Percentiles rank a stretch among this genome's conserved stretches.
phyloP scores from a whole-genome alignment of 2,888 invertebrate genomes.

The Taphrorychus bicolor region DNA sequence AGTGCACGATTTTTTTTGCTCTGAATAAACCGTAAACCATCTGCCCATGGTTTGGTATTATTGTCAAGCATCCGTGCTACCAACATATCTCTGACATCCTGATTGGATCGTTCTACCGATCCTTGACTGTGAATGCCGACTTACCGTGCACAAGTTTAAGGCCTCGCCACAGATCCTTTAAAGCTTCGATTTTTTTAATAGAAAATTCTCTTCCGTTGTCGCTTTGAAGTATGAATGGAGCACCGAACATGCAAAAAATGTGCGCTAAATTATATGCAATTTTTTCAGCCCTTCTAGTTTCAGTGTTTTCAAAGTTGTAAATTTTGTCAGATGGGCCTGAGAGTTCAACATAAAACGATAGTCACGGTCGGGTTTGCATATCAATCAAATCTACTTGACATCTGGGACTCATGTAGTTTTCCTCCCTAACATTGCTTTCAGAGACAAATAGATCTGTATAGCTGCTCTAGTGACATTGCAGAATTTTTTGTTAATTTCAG shows the following conservation, averaged over 20 bases:
- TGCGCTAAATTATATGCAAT: no score
- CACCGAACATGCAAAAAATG: slow-evolving; percentile 1
- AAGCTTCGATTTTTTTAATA: neutral
- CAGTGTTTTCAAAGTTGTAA: neutral
- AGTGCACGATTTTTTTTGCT: slow-evolving; percentile 20
- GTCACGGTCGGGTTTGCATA: neutral
- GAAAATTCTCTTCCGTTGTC: neutral
- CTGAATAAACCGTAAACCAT: slow-evolving; percentile 21
- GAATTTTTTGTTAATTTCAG: no score
- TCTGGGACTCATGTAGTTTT: neutral
- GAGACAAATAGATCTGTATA: no score
- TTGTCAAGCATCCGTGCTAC: neutral
- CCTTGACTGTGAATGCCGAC: slow-evolving; percentile 7
- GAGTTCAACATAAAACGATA: neutral
- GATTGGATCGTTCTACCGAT: slow-evolving; percentile 10
- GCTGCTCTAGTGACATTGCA: no score
- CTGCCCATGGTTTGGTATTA: slow-evolving; percentile 19
- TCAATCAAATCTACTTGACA: slow-evolving; percentile 6
- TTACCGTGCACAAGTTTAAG: slow-evolving; percentile 10
- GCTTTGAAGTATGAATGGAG: slow-evolving; percentile 1
- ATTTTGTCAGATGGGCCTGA: neutral
- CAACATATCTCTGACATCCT: slow-evolving; percentile 13
- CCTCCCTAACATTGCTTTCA: no score
- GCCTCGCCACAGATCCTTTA: slow-evolving; percentile 4
- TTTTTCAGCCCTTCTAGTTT: neutral